A percentile compares a stretch with the other conserved stretches of the same genome.
Conservation (phyloP, 2,888 invertebrate species). For the Tenthredo amoena region DNA sequence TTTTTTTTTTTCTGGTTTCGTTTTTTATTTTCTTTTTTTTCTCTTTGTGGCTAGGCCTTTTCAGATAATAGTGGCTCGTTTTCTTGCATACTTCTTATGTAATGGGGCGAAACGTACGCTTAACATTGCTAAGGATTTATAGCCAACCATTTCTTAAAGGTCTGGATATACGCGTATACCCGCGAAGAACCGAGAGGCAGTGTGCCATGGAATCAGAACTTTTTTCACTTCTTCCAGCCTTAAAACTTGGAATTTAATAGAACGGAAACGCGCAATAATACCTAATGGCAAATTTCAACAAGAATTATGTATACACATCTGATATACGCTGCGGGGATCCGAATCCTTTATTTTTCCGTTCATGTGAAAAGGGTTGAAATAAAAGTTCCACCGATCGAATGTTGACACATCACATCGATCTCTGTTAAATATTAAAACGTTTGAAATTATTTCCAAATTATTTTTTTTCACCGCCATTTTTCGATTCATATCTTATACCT, state of each 20-base stretch:
- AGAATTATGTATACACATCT: not conserved
- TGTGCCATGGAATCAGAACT: conserved; percentile 27
- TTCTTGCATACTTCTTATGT: conserved; percentile 49
- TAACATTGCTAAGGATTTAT: conserved; percentile 41
- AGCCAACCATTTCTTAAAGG: conserved; percentile 16
- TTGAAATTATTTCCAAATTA: not conserved
- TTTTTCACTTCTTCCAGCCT: conserved; percentile 9
- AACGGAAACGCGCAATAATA: conserved; percentile 30
- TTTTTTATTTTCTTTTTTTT: not conserved
- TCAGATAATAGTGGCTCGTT: conserved; percentile 39
- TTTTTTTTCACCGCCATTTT: not conserved
- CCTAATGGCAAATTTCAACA: not conserved
- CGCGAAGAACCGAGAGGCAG: not conserved
- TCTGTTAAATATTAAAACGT: not conserved
- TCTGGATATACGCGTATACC: not conserved
- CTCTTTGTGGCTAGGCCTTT: conserved; percentile 18
- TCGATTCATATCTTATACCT: not conserved
- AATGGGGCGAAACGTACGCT: conserved; percentile 44
- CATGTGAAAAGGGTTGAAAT: not conserved
- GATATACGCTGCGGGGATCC: not conserved
- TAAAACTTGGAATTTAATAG: conserved; percentile 35
- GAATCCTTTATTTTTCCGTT: not conserved
- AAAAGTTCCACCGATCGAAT: not conserved
- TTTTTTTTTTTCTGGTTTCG: not conserved
- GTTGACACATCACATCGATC: not conserved